Conservation (phyloP, 2,888 invertebrate species). For the Callyntrura guangdongensis region DNA sequence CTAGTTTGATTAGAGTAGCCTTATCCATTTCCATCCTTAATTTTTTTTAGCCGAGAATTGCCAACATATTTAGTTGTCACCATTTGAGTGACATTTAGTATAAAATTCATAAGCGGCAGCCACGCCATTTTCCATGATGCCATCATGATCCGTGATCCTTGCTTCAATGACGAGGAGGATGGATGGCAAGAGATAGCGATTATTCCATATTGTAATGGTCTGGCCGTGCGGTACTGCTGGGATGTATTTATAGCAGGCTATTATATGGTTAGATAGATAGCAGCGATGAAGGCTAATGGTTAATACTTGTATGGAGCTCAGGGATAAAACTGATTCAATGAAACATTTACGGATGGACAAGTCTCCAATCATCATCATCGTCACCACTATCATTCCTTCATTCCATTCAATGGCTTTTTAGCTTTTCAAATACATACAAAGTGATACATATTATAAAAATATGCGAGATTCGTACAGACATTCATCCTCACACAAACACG, state of each 20-base stretch:
- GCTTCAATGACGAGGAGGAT: slow-evolving; percentile 47
- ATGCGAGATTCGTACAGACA: not conserved
- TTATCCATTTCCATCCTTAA: slow-evolving; percentile 67
- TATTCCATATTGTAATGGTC: not conserved
- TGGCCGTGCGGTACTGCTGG: not conserved
- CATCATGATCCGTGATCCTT: slow-evolving; percentile 57
- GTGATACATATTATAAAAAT: slow-evolving; percentile 7
- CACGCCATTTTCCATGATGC: slow-evolving; percentile 59
- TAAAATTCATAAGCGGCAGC: not conserved
- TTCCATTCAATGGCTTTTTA: slow-evolving; percentile 52
- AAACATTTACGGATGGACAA: slow-evolving; percentile 56
- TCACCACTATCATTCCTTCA: slow-evolving; percentile 13
- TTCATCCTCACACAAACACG: not conserved
- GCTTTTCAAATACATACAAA: not conserved
- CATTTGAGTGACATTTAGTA: slow-evolving; percentile 48
- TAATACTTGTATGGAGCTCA: slow-evolving; percentile 59
- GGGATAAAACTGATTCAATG: slow-evolving; percentile 55
- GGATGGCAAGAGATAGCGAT: not conserved
- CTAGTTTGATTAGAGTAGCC: slow-evolving; percentile 79
- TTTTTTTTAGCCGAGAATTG: slow-evolving; percentile 30
- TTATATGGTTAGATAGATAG: not conserved
- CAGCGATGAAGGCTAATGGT: slow-evolving; percentile 58
- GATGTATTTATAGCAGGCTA: not conserved
- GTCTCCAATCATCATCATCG: slow-evolving; percentile 10
- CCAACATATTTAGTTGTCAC: not conserved